phyloP scores from a whole-genome alignment of 2,888 invertebrate species.

The Hanleya hanleyi region DNA sequence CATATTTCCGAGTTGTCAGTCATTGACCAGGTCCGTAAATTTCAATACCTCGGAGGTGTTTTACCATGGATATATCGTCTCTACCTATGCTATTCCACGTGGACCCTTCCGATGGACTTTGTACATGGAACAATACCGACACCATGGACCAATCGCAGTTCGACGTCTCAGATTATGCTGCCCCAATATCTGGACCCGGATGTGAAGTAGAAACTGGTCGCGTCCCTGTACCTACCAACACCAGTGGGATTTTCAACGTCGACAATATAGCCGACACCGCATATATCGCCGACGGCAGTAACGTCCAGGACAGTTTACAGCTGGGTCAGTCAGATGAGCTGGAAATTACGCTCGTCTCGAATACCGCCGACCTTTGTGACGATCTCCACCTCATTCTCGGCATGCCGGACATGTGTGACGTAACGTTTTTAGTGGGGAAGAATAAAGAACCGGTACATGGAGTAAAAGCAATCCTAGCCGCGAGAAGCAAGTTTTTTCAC shows the following conservation, averaged over 20 bases:
- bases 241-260: too few relatives aligned
- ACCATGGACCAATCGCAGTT: background rate
- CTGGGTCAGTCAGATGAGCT: background rate
- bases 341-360: background rate
- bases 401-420: constrained; percentile 19
- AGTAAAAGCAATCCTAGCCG: constrained; percentile 16
- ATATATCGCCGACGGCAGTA: too few relatives aligned
- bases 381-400: background rate
- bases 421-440: constrained; percentile 11
- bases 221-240: background rate
- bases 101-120: background rate
- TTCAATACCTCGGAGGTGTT: too few relatives aligned
- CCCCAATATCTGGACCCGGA: background rate
- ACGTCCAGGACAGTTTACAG: too few relatives aligned
- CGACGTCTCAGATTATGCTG: background rate
- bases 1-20: too few relatives aligned
- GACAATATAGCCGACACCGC: background rate
- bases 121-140: background rate
- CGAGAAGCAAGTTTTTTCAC: constrained; percentile 12
- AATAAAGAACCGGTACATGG: constrained; percentile 5
- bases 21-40: too few relatives aligned
- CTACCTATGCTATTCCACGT: background rate
- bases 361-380: background rate
- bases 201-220: background rate
- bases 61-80: background rate